Evolutionary conservation across 2,113 vertebrate genomes (phyloP).

Genomic region (Xenopus borealis): DNA sequence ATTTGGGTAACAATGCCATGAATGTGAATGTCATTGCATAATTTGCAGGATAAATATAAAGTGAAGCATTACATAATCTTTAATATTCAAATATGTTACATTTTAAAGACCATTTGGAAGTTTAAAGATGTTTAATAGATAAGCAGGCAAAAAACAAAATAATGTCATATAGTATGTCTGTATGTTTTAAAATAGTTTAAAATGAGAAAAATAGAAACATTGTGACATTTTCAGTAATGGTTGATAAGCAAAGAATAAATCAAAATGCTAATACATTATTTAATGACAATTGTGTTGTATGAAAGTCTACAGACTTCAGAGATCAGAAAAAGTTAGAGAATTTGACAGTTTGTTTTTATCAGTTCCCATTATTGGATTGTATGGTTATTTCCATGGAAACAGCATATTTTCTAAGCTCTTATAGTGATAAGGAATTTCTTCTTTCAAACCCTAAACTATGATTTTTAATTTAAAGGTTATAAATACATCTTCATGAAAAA

Average conservation of each 20-base stretch:
- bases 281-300: not conserved
- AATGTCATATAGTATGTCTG: constrained; percentile 9
- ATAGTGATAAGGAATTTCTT: constrained; percentile 30
- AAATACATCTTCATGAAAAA: constrained; percentile 18
- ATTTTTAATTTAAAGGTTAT: constrained; percentile 37
- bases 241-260: constrained; percentile 8
- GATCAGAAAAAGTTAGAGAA: not conserved
- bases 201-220: constrained; percentile 5
- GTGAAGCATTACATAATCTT: constrained; percentile 13
- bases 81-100: constrained; percentile 21
- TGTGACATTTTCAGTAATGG: constrained; percentile 24
- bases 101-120: constrained; percentile 31
- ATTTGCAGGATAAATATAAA: constrained; percentile 19
- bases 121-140: constrained; percentile 30
- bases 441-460: constrained; percentile 35
- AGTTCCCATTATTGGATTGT: constrained; percentile 4
- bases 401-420: constrained; percentile 41
- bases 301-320: not conserved
- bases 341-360: constrained; percentile 13
- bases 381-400: constrained; percentile 38
- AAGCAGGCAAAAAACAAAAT: constrained; percentile 23
- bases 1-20: constrained; percentile 20
- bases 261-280: constrained; percentile 7
- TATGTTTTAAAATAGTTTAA: constrained; percentile 1
- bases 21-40: constrained; percentile 31